These are phyloP conservation scores for Oreochromis tanganicae DNA, from an alignment of 2,113 vertebrate genomes.

Conservation along the genomic window DNA sequence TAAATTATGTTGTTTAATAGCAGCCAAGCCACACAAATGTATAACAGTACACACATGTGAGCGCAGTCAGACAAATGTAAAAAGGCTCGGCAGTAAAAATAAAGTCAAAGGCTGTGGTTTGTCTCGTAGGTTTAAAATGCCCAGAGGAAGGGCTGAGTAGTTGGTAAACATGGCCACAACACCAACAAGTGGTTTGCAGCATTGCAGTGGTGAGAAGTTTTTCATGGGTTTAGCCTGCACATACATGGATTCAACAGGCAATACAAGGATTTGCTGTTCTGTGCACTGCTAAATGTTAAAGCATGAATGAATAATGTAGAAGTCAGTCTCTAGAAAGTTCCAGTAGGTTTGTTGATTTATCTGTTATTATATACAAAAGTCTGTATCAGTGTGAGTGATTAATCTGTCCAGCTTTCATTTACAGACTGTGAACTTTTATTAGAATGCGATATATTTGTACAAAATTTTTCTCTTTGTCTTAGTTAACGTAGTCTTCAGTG, in stretches of 20 bases:
- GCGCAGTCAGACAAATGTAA: background rate
- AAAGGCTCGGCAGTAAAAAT: background rate
- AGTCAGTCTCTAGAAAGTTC: background rate
- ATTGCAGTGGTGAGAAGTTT: background rate
- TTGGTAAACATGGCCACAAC: constrained; percentile 37
- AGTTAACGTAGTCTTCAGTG: background rate
- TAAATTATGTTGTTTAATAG: background rate
- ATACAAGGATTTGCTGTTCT: background rate
- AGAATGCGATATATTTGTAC: background rate
- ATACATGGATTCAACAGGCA: background rate
- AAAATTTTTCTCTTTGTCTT: background rate
- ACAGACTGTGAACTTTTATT: background rate
- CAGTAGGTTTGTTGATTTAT: background rate
- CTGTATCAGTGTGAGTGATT: background rate
- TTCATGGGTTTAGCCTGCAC: background rate
- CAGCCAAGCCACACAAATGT: background rate
- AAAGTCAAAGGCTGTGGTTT: constrained; percentile 22
- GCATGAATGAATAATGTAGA: background rate
- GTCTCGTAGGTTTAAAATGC: constrained; percentile 11
- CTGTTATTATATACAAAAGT: background rate
- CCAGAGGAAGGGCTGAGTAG: constrained; percentile 29
- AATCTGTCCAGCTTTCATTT: background rate
- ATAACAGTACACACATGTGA: background rate
- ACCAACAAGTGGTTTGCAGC: constrained; percentile 29
- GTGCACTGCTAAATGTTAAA: background rate